Conservation (phyloP, 1,140 invertebrate species). For the Cheumatopsyche charites region DNA sequence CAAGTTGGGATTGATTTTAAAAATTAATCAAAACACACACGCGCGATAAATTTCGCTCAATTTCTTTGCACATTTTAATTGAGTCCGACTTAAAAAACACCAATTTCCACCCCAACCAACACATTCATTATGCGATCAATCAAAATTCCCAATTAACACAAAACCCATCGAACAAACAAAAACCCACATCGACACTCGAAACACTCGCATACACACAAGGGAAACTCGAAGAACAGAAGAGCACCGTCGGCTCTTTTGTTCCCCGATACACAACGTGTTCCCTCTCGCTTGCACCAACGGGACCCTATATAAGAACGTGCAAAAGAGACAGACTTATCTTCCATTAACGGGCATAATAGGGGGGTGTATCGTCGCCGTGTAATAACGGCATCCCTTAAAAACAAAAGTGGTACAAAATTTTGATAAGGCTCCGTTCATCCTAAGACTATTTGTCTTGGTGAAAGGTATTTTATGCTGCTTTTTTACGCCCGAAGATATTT, state of each 20-base stretch:
- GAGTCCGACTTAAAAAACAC: too few relatives aligned
- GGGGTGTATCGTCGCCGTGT: neutral
- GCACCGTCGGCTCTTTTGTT: too few relatives aligned
- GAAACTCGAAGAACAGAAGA: neutral
- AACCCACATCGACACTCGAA: neutral
- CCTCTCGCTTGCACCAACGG: neutral
- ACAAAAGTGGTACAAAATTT: slow-evolving; percentile 35
- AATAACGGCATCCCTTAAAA: slow-evolving; percentile 34
- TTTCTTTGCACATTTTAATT: too few relatives aligned
- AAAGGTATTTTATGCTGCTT: slow-evolving; percentile 25
- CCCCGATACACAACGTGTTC: neutral
- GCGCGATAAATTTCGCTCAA: too few relatives aligned
- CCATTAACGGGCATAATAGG: neutral
- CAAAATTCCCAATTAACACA: too few relatives aligned
- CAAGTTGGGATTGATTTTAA: too few relatives aligned
- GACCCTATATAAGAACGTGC: neutral
- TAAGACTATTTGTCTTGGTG: slow-evolving; percentile 32
- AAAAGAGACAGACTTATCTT: neutral
- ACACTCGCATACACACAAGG: neutral
- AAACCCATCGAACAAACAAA: neutral
- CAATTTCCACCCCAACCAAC: too few relatives aligned
- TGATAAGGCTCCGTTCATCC: slow-evolving; percentile 29
- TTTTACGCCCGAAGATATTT: slow-evolving; percentile 21
- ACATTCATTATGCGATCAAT: too few relatives aligned
- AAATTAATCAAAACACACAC: too few relatives aligned